Evolutionary conservation across 35 echinoderm and acorn worm species (phyloP), one percentile per base, ranked within the genome.

Genomic region (Acanthaster planci): DNA sequence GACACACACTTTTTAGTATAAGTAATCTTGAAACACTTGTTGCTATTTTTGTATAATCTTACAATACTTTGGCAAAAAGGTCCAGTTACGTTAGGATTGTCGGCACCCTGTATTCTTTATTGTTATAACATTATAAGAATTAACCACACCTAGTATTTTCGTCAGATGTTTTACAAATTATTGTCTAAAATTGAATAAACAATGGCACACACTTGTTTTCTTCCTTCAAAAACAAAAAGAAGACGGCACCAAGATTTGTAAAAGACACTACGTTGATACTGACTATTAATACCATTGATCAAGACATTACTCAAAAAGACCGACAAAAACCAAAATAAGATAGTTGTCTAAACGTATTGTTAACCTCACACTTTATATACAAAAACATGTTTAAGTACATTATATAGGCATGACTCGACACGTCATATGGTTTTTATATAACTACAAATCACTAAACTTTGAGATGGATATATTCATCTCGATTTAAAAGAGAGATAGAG

Each of bases 151-250:
- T 72, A 72, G 14, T 72, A 6, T 47, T 47, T 72, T 72, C 30
- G 64, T 47, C 42, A 72, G 34, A 30, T 34, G 64, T 72, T 47
- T 72, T 72, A 72, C 64, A 72, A 72, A 72, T 72, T 47, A 47
- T 47, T 72, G 64, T 72, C 64, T 72, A 72, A 72, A 72, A 72
- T 72, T 72, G 64, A 72, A 72, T 31, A 72, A 72, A 72, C 64
- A 72, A 72, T 72, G 64, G 64, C 64, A 72, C 64, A 72, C 64
- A 72, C 64, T 72, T 35, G 64, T 72, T 72, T 72, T 34, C 64
- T 72, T 72, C 34, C 34, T 72, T 72, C 30, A 34, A 72, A 72
- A 72, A 72, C 64, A 72, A 72, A 72, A 72, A 72, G 42, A 72
- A 34, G 34, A 72, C 34, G 64, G 64, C 64, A 72, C 64, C 64